Evolutionary conservation across 2,888 invertebrate species (phyloP).

Genomic region (Tubiluchus corallicola): DNA sequence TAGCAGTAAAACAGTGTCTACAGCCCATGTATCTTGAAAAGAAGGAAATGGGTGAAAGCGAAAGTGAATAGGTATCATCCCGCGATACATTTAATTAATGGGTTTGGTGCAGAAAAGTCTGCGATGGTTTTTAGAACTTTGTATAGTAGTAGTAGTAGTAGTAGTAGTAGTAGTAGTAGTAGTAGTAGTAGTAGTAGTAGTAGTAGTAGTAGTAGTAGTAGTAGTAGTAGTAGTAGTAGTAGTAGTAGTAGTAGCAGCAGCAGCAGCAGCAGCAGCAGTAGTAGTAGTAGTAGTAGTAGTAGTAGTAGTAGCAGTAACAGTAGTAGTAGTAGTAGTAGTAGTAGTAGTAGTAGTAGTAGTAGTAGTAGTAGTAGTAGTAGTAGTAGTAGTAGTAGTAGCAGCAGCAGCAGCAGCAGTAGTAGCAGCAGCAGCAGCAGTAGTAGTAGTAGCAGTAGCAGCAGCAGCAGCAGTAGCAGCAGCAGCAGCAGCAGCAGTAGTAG

Average conservation of each 20-base stretch:
- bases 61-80: too few species aligned
- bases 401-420: conserved; percentile 3
- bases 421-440: conserved; percentile 3
- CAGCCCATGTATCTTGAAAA: too few species aligned
- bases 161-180: conserved; percentile 3
- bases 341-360: conserved; percentile 3
- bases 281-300: neutral
- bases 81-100: too few species aligned
- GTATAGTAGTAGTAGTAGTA: conserved; percentile 1
- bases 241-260: conserved; percentile 3
- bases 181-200: neutral
- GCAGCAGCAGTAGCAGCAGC: conserved; percentile 7
- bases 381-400: conserved; percentile 3
- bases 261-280: conserved; percentile 3
- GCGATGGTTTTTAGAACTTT: neutral
- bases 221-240: conserved; percentile 3
- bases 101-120: too few species aligned
- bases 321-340: conserved; percentile 3
- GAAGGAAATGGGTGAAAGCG: too few species aligned
- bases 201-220: neutral
- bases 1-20: too few species aligned
- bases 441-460: conserved; percentile 4
- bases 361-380: conserved; percentile 3
- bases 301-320: conserved; percentile 7
- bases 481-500: conserved; percentile 7